A percentile compares a stretch with the other conserved stretches of the same genome.
Evolutionary conservation across 64 coral and sea anemone genomes (phyloP).

Genomic region (Exaiptasia diaphana): DNA sequence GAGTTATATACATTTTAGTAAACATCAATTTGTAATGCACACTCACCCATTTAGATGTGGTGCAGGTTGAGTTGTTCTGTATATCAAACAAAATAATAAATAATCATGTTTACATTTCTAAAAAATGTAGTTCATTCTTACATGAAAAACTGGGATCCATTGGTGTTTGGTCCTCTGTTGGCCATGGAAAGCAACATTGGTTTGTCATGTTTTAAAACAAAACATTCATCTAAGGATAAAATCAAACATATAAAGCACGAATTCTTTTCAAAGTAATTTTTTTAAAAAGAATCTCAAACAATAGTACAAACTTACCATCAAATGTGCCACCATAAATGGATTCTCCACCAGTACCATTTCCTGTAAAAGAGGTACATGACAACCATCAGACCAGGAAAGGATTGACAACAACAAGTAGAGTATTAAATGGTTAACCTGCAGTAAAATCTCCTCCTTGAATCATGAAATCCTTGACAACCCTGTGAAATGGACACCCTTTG

Average conservation of each 20-base stretch:
- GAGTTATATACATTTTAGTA: not conserved
- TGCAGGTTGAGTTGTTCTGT: slow-evolving; percentile 91
- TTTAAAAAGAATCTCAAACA: not conserved
- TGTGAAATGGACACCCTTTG: slow-evolving; percentile 88
- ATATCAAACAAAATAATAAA: slow-evolving; percentile 6
- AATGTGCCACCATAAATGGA: slow-evolving; percentile 98
- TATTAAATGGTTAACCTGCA: no score
- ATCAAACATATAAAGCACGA: not conserved
- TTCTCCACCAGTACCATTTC: slow-evolving; percentile 98
- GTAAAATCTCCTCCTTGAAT: slow-evolving; percentile 99
- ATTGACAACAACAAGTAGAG: no score
- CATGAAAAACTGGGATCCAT: slow-evolving; percentile 99
- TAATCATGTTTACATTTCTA: not conserved
- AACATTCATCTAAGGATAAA: slow-evolving; percentile 65
- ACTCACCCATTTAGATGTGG: slow-evolving; percentile 97
- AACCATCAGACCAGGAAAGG: no score
- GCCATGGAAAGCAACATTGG: slow-evolving; percentile 94
- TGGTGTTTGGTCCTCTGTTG: slow-evolving; percentile 96
- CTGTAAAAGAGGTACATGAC: slow-evolving; percentile 13
- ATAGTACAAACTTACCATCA: slow-evolving; percentile 51
- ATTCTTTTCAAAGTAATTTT: not conserved
- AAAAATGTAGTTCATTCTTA: slow-evolving; percentile 18
- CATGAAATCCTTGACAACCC: slow-evolving; percentile 97
- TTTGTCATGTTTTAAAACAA: slow-evolving; percentile 69
- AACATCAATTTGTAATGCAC: not conserved